These are phyloP conservation scores for Polydesmus complanatus DNA, from an alignment of 2,888 invertebrate genomes.

Conservation along the genomic window DNA sequence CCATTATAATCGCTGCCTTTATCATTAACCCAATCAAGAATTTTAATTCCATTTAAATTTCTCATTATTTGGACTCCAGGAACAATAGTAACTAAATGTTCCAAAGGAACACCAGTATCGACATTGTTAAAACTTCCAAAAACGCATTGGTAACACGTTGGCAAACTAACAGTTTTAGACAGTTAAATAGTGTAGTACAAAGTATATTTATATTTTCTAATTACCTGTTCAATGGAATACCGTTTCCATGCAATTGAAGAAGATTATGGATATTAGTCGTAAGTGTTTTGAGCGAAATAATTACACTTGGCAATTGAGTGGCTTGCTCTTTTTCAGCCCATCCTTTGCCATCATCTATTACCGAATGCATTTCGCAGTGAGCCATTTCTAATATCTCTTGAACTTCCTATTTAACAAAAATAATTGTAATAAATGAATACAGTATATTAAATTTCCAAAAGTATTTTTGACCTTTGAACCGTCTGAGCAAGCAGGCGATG, in stretches of 20 bases:
- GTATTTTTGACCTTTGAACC: slow-evolving; percentile 19
- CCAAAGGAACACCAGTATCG: slow-evolving; percentile 66
- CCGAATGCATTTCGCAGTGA: slow-evolving; percentile 52
- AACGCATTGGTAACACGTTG: slow-evolving; percentile 63
- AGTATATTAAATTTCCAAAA: not conserved
- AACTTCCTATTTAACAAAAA: slow-evolving; percentile 19
- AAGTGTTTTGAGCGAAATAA: slow-evolving; percentile 45
- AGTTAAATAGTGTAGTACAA: not conserved
- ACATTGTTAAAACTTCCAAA: slow-evolving; percentile 43
- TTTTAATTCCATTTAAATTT: slow-evolving; percentile 41
- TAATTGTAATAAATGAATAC: not conserved
- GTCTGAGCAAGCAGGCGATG: slow-evolving; percentile 33
- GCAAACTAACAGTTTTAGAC: slow-evolving; percentile 45
- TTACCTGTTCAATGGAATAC: slow-evolving; percentile 63
- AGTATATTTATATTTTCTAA: not conserved
- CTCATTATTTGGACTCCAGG: slow-evolving; percentile 50
- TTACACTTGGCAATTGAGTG: slow-evolving; percentile 44
- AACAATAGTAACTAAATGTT: slow-evolving; percentile 75
- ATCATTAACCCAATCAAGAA: slow-evolving; percentile 37
- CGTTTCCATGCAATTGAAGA: slow-evolving; percentile 58
- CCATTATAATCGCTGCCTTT: slow-evolving; percentile 12
- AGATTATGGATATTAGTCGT: slow-evolving; percentile 50
- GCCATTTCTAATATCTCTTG: slow-evolving; percentile 34
- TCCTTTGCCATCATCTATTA: slow-evolving; percentile 46
- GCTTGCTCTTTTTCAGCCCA: slow-evolving; percentile 60